These are phyloP conservation scores for Andinoacara biseriatus DNA, from an alignment of 2,113 vertebrate species.

Conservation along the genomic window DNA sequence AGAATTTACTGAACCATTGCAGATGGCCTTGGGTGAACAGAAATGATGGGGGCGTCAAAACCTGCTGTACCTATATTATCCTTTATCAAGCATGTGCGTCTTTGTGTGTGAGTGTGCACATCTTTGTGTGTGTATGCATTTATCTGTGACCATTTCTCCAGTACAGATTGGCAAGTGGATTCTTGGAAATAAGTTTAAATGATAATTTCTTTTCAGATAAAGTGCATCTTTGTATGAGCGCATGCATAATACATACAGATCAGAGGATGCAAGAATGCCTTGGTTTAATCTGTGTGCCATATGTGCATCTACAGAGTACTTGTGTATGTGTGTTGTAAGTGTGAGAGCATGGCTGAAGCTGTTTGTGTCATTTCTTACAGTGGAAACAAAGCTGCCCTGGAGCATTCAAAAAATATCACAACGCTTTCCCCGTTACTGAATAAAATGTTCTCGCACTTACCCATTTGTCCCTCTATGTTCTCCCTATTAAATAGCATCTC, in stretches of 20 bases:
- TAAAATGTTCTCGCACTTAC: conserved; percentile 35
- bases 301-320: neutral
- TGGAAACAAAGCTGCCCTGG: conserved; percentile 17
- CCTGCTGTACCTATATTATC: conserved; percentile 32
- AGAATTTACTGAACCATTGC: conserved; percentile 44
- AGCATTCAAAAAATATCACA: conserved; percentile 24
- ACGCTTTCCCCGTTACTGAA: conserved; percentile 25
- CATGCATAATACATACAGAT: conserved; percentile 26
- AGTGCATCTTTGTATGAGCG: conserved; percentile 8
- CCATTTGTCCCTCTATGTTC: conserved; percentile 28
- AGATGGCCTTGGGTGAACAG: conserved; percentile 60
- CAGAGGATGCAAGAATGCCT: neutral
- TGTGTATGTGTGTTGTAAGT: neutral
- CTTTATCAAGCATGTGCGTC: conserved; percentile 23
- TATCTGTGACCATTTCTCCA: conserved; percentile 2
- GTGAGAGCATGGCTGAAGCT: neutral
- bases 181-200: neutral
- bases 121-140: neutral
- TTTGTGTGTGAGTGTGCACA: neutral
- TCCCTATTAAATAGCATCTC: conserved; percentile 18
- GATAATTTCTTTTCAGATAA: neutral
- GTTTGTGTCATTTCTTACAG: conserved; percentile 26
- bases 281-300: neutral
- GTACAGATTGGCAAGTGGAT: neutral
- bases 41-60: conserved; percentile 52